Evolutionary conservation across 2,888 invertebrate species (phyloP).

Genomic region (Augochlorella aurata): DNA sequence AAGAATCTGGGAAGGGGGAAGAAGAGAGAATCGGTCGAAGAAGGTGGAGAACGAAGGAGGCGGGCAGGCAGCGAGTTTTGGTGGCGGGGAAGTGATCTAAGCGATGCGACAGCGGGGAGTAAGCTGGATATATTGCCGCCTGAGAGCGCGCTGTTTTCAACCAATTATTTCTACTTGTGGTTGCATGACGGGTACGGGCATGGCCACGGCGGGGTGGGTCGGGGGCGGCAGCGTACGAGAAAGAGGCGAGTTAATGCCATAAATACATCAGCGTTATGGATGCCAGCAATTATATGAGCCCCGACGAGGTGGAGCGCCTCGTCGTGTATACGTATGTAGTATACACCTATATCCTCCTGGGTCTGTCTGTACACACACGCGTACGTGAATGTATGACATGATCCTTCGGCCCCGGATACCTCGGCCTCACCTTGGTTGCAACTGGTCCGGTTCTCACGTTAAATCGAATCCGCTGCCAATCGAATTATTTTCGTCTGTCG

Average conservation of each 20-base stretch:
- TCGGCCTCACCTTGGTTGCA: slow-evolving; percentile 73
- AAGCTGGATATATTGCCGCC: slow-evolving; percentile 81
- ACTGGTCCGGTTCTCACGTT: slow-evolving; percentile 78
- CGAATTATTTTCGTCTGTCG: slow-evolving; percentile 72
- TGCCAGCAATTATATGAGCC: slow-evolving; percentile 81
- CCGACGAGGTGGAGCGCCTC: slow-evolving; percentile 78
- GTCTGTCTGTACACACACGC: slow-evolving; percentile 30
- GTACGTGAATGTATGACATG: slow-evolving; percentile 73
- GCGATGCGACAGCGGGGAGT: slow-evolving; percentile 81
- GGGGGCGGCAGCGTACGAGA: slow-evolving; percentile 77
- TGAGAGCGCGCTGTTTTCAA: slow-evolving; percentile 80
- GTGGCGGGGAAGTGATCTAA: slow-evolving; percentile 79
- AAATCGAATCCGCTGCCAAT: slow-evolving; percentile 72
- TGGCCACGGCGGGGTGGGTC: slow-evolving; percentile 79
- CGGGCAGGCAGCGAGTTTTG: slow-evolving; percentile 71
- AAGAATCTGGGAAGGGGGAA: slow-evolving; percentile 51
- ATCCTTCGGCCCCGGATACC: slow-evolving; percentile 74
- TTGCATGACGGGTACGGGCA: slow-evolving; percentile 84
- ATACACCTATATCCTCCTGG: slow-evolving; percentile 38
- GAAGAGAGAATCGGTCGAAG: slow-evolving; percentile 55
- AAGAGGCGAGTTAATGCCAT: slow-evolving; percentile 81
- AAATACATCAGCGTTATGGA: slow-evolving; percentile 82
- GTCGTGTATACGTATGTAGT: slow-evolving; percentile 49
- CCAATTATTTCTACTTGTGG: slow-evolving; percentile 82
- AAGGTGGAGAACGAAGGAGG: slow-evolving; percentile 64